Evolutionary conservation across 2,888 invertebrate genomes (phyloP), one percentile per base, ranked within the genome.

Genomic region (Hyposoter didymator): DNA sequence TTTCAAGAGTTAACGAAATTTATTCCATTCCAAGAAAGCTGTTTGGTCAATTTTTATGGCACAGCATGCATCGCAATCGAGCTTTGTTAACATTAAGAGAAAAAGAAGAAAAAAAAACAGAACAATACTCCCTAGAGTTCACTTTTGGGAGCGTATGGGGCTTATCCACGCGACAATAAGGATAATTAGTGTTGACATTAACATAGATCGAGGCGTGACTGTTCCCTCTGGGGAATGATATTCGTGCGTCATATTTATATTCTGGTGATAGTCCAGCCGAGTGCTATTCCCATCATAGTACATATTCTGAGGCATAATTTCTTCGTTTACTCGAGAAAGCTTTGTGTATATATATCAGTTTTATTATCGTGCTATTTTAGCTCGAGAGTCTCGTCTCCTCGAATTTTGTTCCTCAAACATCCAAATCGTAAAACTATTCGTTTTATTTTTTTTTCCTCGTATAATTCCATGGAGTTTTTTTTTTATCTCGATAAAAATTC

Each of bases 81-180:
- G 69, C 35, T 35, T 70, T 28, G 55, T 22, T 59, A 70, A 66
- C 5, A 22, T 59, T 2, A 59, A 14, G 39, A 39, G 39, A 39
- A 39, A 7, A 8, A 62, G 55, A 39, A 7, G 1, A 39, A 62
- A 62, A 82, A 75, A 43, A n/a, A 66, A 47, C 70, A 69, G 28
- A 47, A 81, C 59, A 73, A 67, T 35, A 64, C 35, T 52, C 73
- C 28, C 72, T 6, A 4, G 45, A n/a, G 55, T 70, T 52, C n/a
- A 74, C 62, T 70, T 70, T 79, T 22, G 55, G 45, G 22, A 78
- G 59, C 62, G 70, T 67, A 67, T 70, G 75, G 14, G 45, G 39
- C 62, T 66, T 47, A 17, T 72, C 64, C 79, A 79, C 85, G 75
- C 85, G 72, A 79, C 75, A 75, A 73, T 82, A 70, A 79, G 28